Evolutionary conservation across 2,797 vertebrate genomes (phyloP).

Genomic region (Cossypha caffra): DNA sequence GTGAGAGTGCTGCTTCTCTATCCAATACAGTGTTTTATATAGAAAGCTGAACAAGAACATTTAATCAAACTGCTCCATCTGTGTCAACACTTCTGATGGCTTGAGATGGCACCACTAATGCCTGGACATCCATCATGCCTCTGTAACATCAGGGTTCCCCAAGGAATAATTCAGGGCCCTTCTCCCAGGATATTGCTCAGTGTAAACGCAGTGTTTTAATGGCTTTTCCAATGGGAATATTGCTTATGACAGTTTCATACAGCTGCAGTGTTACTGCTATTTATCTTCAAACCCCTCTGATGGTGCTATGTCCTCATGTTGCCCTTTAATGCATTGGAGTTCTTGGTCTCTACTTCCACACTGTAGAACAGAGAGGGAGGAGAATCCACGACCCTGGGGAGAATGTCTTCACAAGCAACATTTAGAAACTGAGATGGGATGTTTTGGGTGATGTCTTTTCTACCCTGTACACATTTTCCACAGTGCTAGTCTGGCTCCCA

Average conservation of each 20-base stretch:
- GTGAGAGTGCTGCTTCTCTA: neutral
- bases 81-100: neutral
- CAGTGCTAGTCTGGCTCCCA: neutral
- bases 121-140: constrained; percentile 17
- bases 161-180: constrained; percentile 40
- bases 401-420: neutral
- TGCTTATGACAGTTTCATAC: constrained; percentile 64
- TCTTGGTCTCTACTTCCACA: neutral
- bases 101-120: constrained; percentile 24
- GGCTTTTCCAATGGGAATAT: constrained; percentile 33
- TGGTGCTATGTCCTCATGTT: neutral
- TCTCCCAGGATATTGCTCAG: constrained; percentile 9
- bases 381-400: neutral
- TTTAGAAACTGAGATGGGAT: neutral
- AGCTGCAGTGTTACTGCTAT: constrained; percentile 50
- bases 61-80: constrained; percentile 30
- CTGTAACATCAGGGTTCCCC: neutral
- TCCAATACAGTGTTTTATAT: constrained; percentile 8
- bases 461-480: neutral
- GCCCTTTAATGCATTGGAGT: neutral
- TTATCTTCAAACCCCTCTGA: constrained; percentile 48
- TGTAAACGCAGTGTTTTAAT: constrained; percentile 56
- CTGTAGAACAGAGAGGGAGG: neutral
- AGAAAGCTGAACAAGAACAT: neutral
- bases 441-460: neutral